Evolutionary conservation across 2,888 invertebrate species (phyloP).

Genomic region (Epirrhoe tristata): DNA sequence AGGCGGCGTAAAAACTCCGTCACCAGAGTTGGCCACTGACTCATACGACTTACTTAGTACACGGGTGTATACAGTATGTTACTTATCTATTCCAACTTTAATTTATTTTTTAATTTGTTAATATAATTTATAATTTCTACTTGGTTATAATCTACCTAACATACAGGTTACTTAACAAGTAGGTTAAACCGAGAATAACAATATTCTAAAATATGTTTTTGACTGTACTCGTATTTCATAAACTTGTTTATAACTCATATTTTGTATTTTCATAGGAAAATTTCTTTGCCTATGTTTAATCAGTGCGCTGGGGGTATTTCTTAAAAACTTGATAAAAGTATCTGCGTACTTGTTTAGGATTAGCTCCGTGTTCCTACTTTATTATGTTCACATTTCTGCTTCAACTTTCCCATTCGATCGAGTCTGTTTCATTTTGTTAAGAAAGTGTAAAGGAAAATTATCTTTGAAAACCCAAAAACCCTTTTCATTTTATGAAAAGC

Average conservation of each 20-base stretch:
- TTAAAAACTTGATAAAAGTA: slow-evolving; percentile 27
- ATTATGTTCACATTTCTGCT: slow-evolving; percentile 26
- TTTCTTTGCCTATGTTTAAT: slow-evolving; percentile 24
- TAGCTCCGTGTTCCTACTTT: slow-evolving; percentile 23
- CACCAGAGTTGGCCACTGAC: too few relatives aligned
- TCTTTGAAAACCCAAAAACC: neutral
- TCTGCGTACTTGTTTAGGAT: slow-evolving; percentile 27
- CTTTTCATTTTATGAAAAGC: neutral
- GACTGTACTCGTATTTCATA: slow-evolving; percentile 19
- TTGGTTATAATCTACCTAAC: too few relatives aligned
- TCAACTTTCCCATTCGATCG: slow-evolving; percentile 7
- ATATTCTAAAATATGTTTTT: slow-evolving; percentile 10
- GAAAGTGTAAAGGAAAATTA: neutral
- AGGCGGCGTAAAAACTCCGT: too few relatives aligned
- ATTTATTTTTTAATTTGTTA: too few relatives aligned
- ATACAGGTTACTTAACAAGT: neutral
- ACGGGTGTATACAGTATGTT: too few relatives aligned
- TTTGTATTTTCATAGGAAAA: slow-evolving; percentile 25
- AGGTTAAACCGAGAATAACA: slow-evolving; percentile 7
- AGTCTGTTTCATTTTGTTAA: neutral
- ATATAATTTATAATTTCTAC: too few relatives aligned
- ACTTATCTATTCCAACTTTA: too few relatives aligned
- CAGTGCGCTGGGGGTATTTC: slow-evolving; percentile 32
- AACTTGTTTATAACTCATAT: slow-evolving; percentile 1
- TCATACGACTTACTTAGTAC: too few relatives aligned